These are phyloP conservation scores for Labia minor DNA, from an alignment of 2,888 invertebrate species.

Conservation along the genomic window DNA sequence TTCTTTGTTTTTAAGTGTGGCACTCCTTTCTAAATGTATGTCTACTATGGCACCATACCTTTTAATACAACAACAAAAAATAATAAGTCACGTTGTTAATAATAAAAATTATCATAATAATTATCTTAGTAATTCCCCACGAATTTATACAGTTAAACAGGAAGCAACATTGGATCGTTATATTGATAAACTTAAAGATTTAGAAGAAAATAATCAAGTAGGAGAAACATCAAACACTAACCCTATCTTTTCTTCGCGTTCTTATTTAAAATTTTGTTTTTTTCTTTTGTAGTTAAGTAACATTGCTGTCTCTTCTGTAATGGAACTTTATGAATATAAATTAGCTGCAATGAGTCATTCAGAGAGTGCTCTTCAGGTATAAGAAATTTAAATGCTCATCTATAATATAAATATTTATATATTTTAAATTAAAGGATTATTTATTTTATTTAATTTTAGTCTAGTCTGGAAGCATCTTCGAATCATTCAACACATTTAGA, in stretches of 20 bases:
- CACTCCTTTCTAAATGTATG: slow-evolving; percentile 34
- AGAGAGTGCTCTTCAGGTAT: slow-evolving; percentile 38
- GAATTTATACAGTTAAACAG: slow-evolving; percentile 39
- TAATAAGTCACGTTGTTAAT: too few relatives aligned
- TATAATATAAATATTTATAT: background rate
- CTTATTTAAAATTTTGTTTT: slow-evolving; percentile 15
- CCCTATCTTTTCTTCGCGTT: background rate
- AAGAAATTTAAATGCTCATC: background rate
- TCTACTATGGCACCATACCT: slow-evolving; percentile 34
- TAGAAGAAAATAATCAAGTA: slow-evolving; percentile 35
- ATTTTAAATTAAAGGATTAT: background rate
- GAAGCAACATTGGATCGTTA: slow-evolving; percentile 43
- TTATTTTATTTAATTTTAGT: slow-evolving; percentile 22
- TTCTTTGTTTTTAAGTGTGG: slow-evolving; percentile 27
- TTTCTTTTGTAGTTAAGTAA: slow-evolving; percentile 37
- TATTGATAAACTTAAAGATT: slow-evolving; percentile 37
- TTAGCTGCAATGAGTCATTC: slow-evolving; percentile 45
- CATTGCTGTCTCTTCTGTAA: slow-evolving; percentile 53
- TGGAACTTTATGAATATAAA: slow-evolving; percentile 57
- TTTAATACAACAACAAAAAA: slow-evolving; percentile 28
- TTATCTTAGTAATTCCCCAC: slow-evolving; percentile 30
- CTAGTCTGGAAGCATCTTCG: slow-evolving; percentile 43
- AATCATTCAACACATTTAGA: slow-evolving; percentile 41
- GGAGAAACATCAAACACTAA: background rate
- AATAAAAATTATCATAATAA: background rate